Conservation (phyloP, 2,113 vertebrate species). For the Pardalotus punctatus region DNA sequence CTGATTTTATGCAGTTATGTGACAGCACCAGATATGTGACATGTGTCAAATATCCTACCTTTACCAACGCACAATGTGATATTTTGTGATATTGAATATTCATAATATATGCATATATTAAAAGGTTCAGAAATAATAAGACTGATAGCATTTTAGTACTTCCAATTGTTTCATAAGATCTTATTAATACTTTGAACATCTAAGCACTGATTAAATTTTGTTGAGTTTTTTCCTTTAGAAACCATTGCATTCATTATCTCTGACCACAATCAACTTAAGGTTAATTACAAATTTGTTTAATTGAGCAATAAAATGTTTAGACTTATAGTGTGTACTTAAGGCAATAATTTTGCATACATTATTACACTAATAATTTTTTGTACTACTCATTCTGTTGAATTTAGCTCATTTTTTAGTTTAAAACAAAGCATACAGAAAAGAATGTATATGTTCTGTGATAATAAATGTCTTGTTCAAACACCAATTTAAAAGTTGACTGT, state of each 20-base stretch:
- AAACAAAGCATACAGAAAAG: not conserved
- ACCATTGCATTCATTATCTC: not conserved
- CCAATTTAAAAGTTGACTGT: not conserved
- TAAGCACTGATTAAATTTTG: not conserved
- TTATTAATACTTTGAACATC: not conserved
- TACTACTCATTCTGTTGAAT: not conserved
- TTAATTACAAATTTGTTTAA: not conserved
- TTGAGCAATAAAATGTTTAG: not conserved
- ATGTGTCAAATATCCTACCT: not conserved
- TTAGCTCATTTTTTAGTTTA: not conserved
- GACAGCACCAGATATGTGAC: not conserved
- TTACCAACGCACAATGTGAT: not conserved
- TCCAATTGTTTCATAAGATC: not conserved
- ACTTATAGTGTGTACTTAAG: not conserved
- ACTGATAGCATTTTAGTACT: not conserved
- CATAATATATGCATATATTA: not conserved
- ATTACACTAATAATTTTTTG: not conserved
- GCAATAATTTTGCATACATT: not conserved
- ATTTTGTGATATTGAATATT: not conserved
- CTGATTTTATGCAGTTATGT: not conserved
- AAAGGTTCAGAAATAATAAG: not conserved
- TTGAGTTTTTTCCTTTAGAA: not conserved
- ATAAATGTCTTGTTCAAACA: not conserved
- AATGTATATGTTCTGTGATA: not conserved
- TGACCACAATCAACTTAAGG: not conserved